These are phyloP conservation scores for Euplexia lucipara DNA, from an alignment of 2,888 invertebrate species.

Conservation along the genomic window DNA sequence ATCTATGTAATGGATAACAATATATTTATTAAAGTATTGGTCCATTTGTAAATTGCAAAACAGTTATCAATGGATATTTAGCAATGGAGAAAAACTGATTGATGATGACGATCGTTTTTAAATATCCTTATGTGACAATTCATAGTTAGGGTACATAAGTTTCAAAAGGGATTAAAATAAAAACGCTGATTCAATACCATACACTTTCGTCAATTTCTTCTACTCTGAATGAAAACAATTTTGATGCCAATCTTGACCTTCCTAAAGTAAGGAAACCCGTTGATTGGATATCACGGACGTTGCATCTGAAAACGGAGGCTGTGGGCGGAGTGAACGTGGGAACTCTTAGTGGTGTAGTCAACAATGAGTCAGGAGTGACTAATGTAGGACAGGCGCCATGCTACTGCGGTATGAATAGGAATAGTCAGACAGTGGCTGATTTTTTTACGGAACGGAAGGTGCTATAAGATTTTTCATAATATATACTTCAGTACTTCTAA, in stretches of 20 bases:
- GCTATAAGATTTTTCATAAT: not conserved
- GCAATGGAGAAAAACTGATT: not conserved
- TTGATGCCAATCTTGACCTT: conserved; percentile 56
- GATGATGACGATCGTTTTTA: not conserved
- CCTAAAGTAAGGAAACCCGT: conserved; percentile 67
- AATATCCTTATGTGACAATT: not conserved
- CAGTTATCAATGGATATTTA: no score
- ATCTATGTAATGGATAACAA: no score
- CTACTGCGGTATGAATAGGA: conserved; percentile 29
- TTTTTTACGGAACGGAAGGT: not conserved
- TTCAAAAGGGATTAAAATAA: no score
- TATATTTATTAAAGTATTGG: no score
- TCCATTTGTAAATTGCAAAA: not conserved
- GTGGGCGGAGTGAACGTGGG: conserved; percentile 77
- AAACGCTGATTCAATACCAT: no score
- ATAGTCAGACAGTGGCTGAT: not conserved
- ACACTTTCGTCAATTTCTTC: not conserved
- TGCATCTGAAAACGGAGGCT: conserved; percentile 68
- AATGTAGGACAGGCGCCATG: conserved; percentile 63
- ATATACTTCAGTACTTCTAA: no score
- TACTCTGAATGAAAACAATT: conserved; percentile 23
- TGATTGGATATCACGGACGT: conserved; percentile 71
- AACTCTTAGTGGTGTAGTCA: conserved; percentile 66
- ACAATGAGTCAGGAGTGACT: conserved; percentile 71
- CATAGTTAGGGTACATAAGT: not conserved